Evolutionary conservation across 2,888 invertebrate genomes (phyloP).

Genomic region (Aleiodes alternator): DNA sequence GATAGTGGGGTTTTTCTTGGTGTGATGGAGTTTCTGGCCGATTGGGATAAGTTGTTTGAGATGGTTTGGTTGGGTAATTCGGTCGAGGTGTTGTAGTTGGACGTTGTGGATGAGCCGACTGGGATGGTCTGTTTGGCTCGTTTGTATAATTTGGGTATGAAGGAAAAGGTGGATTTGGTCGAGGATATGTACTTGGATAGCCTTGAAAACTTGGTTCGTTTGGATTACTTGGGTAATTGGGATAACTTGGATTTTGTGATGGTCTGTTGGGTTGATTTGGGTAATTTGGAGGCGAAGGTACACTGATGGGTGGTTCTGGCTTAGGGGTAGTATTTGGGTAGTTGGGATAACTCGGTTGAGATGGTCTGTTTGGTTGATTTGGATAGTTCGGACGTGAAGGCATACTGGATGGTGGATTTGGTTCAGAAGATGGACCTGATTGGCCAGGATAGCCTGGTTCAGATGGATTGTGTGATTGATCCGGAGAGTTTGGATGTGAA

Average conservation of each 20-base stretch:
- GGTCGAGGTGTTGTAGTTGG: conserved; percentile 54
- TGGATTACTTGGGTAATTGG: conserved; percentile 58
- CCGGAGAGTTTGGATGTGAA: too few species aligned
- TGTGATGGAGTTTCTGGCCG: conserved; percentile 63
- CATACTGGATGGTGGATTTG: background rate
- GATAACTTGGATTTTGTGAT: conserved; percentile 38
- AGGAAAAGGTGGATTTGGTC: conserved; percentile 51
- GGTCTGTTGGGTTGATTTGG: conserved; percentile 62
- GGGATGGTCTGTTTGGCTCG: background rate
- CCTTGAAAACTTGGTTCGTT: conserved; percentile 54
- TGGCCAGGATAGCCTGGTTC: conserved; percentile 56
- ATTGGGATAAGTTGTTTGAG: conserved; percentile 68
- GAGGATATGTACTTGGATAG: conserved; percentile 58
- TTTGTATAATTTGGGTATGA: conserved; percentile 58
- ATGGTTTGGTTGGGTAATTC: conserved; percentile 60
- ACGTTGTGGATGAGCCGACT: conserved; percentile 58
- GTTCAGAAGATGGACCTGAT: conserved; percentile 53
- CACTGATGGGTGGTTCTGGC: conserved; percentile 9
- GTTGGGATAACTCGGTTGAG: conserved; percentile 20
- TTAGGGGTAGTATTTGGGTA: background rate
- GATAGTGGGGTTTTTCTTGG: conserved; percentile 45
- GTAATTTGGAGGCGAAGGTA: conserved; percentile 29
- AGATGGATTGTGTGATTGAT: conserved; percentile 27
- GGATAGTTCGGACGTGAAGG: conserved; percentile 4
- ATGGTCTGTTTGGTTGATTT: conserved; percentile 22